Evolutionary conservation across 2,797 vertebrate genomes (phyloP).

Genomic region (Alosa sapidissima): DNA sequence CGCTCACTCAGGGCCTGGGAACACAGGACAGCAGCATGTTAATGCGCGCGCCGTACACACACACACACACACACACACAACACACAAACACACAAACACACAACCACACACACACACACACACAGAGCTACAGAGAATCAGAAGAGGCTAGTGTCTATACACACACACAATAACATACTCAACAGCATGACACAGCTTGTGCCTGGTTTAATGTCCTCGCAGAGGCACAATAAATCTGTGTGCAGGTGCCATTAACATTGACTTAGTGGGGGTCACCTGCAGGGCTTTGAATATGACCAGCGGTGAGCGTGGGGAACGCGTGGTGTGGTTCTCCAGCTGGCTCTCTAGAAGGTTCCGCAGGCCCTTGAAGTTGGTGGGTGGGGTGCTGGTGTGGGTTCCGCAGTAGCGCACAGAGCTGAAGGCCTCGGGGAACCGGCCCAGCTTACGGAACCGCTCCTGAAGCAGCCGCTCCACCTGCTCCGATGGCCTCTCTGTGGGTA

Average conservation of each 20-base stretch:
- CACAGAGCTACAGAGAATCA: background rate
- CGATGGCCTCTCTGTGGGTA: conserved; percentile 77
- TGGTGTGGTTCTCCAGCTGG: conserved; percentile 91
- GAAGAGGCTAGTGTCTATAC: too few species aligned
- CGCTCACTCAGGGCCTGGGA: conserved; percentile 92
- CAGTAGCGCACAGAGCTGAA: conserved; percentile 95
- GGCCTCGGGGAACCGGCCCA: conserved; percentile 92
- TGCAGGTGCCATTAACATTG: background rate
- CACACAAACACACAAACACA: background rate
- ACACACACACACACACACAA: conserved; percentile 3
- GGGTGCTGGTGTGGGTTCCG: conserved; percentile 90
- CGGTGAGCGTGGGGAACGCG: conserved; percentile 88
- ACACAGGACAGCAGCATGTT: conserved; percentile 47
- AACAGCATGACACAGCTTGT: too few species aligned
- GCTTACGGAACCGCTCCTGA: conserved; percentile 88
- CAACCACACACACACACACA: background rate
- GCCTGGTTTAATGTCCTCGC: too few species aligned
- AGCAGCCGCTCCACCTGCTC: conserved; percentile 90
- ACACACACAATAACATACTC: background rate
- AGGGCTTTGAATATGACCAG: conserved; percentile 94
- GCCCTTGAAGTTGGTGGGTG: conserved; percentile 91
- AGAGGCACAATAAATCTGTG: background rate
- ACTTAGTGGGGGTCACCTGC: conserved; percentile 73
- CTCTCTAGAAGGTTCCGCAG: conserved; percentile 86
- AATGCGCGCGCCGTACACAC: background rate